These are phyloP conservation scores for Drosophila nr. medialis DNA, from an alignment of 2,888 invertebrate species.

Conservation along the genomic window DNA sequence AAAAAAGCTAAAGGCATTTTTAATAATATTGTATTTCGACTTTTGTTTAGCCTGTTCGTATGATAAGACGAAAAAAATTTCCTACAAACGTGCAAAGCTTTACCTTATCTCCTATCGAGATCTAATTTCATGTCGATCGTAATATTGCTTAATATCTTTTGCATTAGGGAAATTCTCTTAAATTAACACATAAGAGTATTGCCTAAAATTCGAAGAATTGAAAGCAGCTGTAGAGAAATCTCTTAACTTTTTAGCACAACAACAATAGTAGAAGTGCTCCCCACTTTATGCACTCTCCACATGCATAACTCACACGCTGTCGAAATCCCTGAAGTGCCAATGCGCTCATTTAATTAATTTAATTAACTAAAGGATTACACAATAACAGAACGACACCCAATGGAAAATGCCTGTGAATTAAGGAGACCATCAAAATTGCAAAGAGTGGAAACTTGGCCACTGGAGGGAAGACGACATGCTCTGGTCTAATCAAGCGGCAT, in stretches of 20 bases:
- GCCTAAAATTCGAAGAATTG: background rate
- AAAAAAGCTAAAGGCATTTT: background rate
- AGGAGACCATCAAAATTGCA: slow-evolving; percentile 39
- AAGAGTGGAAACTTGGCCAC: slow-evolving; percentile 2
- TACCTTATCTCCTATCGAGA: background rate
- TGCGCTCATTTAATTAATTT: slow-evolving; percentile 76
- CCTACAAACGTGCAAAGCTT: background rate
- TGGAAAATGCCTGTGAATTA: slow-evolving; percentile 45
- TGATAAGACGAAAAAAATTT: background rate
- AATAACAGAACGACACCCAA: slow-evolving; percentile 60
- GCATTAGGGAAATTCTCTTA: background rate
- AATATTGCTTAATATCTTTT: background rate
- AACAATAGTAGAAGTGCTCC: background rate
- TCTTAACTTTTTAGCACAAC: background rate
- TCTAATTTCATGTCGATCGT: background rate
- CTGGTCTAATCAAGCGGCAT: slow-evolving; percentile 77
- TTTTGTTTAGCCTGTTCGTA: background rate
- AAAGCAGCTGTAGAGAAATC: slow-evolving; percentile 1
- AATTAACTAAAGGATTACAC: slow-evolving; percentile 75
- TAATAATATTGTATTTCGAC: background rate
- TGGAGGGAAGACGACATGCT: slow-evolving; percentile 6
- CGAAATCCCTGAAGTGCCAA: slow-evolving; percentile 65
- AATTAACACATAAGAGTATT: background rate
- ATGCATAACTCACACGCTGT: slow-evolving; percentile 43
- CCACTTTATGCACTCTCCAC: slow-evolving; percentile 51